Evolutionary conservation across 1,140 invertebrate species (phyloP).

Genomic region (Zelostemma sp.): DNA sequence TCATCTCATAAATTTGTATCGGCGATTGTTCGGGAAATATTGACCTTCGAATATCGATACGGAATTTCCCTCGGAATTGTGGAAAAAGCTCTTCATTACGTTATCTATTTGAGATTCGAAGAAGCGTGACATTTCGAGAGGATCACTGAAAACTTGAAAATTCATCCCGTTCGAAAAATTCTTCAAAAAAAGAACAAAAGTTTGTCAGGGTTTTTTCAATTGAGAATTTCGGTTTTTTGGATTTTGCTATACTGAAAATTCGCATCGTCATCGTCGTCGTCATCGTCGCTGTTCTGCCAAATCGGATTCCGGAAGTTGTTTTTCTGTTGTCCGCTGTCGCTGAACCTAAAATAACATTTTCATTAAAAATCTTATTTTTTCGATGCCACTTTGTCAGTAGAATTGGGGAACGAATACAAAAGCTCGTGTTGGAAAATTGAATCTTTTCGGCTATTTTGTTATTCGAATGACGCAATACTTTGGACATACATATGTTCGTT

Average conservation of each 20-base stretch:
- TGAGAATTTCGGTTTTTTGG: not conserved
- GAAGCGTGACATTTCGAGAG: conserved; percentile 56
- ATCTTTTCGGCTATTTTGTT: no score
- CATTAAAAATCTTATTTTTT: no score
- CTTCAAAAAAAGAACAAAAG: conserved; percentile 20
- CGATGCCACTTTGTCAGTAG: no score
- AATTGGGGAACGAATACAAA: no score
- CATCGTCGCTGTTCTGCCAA: conserved; percentile 58
- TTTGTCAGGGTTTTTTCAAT: not conserved
- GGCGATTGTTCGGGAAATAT: no score
- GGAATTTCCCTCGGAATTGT: conserved; percentile 25
- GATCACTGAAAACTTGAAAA: conserved; percentile 55
- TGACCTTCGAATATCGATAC: conserved; percentile 19
- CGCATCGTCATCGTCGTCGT: conserved; percentile 49
- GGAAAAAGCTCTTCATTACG: conserved; percentile 51
- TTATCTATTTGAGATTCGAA: conserved; percentile 60
- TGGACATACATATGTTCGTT: no score
- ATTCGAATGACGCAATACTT: no score
- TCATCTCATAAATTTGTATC: no score
- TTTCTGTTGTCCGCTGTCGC: conserved; percentile 26
- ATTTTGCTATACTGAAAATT: conserved; percentile 47
- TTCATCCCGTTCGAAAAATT: conserved; percentile 22
- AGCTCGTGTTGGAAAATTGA: no score
- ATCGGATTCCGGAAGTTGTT: conserved; percentile 58
- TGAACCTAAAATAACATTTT: conserved; percentile 40